Evolutionary conservation across 2,113 vertebrate species (phyloP), one percentile per base, ranked within the genome.

Genomic region (Phaethon lepturus): DNA sequence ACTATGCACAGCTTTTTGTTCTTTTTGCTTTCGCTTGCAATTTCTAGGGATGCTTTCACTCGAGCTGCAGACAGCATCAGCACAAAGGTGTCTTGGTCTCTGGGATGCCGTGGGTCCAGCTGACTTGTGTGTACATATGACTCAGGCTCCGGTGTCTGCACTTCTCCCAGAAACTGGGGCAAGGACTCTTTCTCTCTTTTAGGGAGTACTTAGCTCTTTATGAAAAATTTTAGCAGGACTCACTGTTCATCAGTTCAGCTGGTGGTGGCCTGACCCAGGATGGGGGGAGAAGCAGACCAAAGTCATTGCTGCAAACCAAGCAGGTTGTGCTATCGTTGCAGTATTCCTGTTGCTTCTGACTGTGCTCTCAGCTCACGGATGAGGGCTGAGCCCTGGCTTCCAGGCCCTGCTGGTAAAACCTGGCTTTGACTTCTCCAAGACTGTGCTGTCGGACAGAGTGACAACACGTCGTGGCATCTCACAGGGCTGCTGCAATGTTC

Each of bases 391-490:
- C 49, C 33, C 29, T 10, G 10, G 42, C 13, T 66, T 78, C 50
- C 66, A 85, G 40, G 33, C 14, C 29, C n/a, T 83, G 23, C 55
- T 80, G 72, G 15, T 52, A 40, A 77, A 83, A 35, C n/a, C 38
- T 80, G 67, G 63, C 35, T 49, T 66, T 40, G 75, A 25, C 26
- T 88, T 63, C 45, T 88, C 11, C 24, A 40, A 3, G 12, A 0
- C n/a, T 75, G 10, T 66, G 75, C 12, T 69, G 8, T 17, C 42
- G 88, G 77, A 31, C 31, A 45, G 53, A 29, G 38, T 13, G 52
- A 55, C 35, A 64, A 3, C 11, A 1, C 0, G 0, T 45, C 1
- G 4, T 25, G 59, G 47, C 31, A 38, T 52, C 23, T 64, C 71
- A 50, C 11, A n/a, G 35, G 44, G 29, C 40, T 80, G 25, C 58